Evolutionary conservation across 2,113 vertebrate species (phyloP), one percentile per base, ranked within the genome.

Genomic region (Apodemus speciosus): DNA sequence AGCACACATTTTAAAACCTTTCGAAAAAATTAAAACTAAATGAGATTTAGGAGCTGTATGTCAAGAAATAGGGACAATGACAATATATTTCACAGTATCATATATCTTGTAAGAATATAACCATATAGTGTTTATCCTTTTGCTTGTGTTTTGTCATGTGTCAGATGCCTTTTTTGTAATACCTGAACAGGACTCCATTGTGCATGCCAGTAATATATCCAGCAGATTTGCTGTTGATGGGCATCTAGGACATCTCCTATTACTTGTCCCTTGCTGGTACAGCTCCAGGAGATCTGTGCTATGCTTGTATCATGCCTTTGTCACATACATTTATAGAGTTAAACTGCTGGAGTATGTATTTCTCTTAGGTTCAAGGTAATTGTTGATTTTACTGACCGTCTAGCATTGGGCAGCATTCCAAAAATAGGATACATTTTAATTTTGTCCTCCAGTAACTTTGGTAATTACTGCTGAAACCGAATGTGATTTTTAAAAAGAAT

Each of bases 121-220:
- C 51, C n/a, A 38, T 18, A 40, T 15, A 81, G 8, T 66, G 72
- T 89, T 72, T 91, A 40, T 81, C 30, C 30, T 69, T 85, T 89
- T 60, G 38, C 91, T 25, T 43, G 35, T 88, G 35, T 90, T 56
- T 8, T n/a, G 53, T 30, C 16, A 21, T 68, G 2, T 85, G 15
- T 83, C 66, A 91, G 25, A 72, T 73, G 72, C 4, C 64, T 92
- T 71, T 89, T 43, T 93, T 86, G 72, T 86, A 91, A 77, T 91
- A 53, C 30, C 40, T 75, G 3, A 2, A 3, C 69, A 72, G 35
- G 35, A 83, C n/a, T 87, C 40, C 3, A 9, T 71, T 79, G 3
- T 68, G 27, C 92, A 7, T 58, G 2, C 23, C n/a, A 38, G 25
- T 73, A 75, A 14, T 87, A 10, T 73, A 69, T 73, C 89, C 72